These are phyloP conservation scores for Anguilla marmorata DNA, from an alignment of 2,797 vertebrate species.

Conservation along the genomic window DNA sequence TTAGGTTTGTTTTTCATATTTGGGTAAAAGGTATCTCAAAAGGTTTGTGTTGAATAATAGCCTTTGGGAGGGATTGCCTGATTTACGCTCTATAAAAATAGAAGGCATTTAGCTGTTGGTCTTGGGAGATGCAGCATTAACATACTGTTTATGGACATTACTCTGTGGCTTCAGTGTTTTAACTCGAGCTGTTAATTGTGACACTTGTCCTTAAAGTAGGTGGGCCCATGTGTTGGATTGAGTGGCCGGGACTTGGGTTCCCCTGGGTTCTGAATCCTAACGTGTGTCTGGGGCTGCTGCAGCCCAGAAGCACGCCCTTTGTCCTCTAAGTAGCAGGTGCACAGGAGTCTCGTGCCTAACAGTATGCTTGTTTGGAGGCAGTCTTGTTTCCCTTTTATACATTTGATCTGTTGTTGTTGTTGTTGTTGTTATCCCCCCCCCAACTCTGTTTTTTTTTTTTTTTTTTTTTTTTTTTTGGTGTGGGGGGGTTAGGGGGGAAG, in stretches of 20 bases:
- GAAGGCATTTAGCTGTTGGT: not conserved
- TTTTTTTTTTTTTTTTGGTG: not conserved
- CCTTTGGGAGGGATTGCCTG: not conserved
- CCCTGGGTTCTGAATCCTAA: conserved; percentile 38
- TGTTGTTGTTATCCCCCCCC: not conserved
- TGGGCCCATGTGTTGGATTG: conserved; percentile 27
- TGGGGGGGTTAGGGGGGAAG: not conserved
- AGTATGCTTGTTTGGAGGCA: conserved; percentile 24
- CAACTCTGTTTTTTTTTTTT: not conserved
- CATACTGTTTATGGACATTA: not conserved
- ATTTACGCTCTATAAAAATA: not conserved
- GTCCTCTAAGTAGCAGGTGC: conserved; percentile 16
- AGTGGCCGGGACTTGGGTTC: conserved; percentile 21
- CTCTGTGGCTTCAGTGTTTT: conserved; percentile 4
- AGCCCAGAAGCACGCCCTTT: not conserved
- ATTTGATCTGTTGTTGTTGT: not conserved
- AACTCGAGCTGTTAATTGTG: conserved; percentile 10
- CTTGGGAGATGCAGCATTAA: conserved; percentile 15
- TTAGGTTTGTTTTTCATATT: not conserved
- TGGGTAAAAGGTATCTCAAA: not conserved
- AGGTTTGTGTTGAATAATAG: not conserved
- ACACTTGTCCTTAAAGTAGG: conserved; percentile 18
- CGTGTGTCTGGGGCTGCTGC: conserved; percentile 14
- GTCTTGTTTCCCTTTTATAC: not conserved
- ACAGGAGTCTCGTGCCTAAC: conserved; percentile 10